Evolutionary conservation across 2,113 vertebrate genomes (phyloP), one percentile per base, ranked within the genome.

Genomic region (Pygoscelis adeliae): DNA sequence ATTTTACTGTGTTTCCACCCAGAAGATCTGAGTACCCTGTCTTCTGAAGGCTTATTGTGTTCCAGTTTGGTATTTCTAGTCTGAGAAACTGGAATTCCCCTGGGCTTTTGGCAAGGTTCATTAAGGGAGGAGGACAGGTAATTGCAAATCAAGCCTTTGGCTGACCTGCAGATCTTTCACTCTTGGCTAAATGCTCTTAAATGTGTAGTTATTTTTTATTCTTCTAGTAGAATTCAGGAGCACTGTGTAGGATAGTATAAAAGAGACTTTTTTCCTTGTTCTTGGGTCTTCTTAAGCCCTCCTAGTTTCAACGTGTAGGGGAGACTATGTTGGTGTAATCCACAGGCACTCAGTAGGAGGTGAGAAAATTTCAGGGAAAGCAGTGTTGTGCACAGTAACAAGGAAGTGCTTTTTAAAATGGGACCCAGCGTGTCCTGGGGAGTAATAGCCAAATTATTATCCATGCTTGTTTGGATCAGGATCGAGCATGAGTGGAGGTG

Each of bases 351-450:
- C 1, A 2, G 38, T 46, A 69, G 32, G 44, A 50, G 18, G 21
- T 44, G 22, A 10, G 36, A 66, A 62, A 59, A 29, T 0, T 0
- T 38, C 29, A 34, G n/a, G 46, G 11, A 74, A 91, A 71, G 32
- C 6, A 42, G n/a, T 49, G 16, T 6, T 82, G 25, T 50, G 18
- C 38, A 46, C 13, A 34, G 38, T 69, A 70, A 32, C 0, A 1
- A 85, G 18, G 5, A 83, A 89, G 16, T 20, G 12, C 10, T 65
- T 55, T 87, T 42, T 55, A 13, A 9, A 71, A 55, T 42, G 36
- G 15, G 29, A 70, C 5, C 17, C 25, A n/a, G 13, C 1, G 10
- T 47, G 16, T 62, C 36, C 80, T 79, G 29, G 29, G 22, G 30
- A 70, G 3, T n/a, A 83, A 59, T 22, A 47, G 49, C 3, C 42